These are phyloP conservation scores for Phycodurus eques DNA, from an alignment of 2,113 vertebrate species.

Conservation along the genomic window DNA sequence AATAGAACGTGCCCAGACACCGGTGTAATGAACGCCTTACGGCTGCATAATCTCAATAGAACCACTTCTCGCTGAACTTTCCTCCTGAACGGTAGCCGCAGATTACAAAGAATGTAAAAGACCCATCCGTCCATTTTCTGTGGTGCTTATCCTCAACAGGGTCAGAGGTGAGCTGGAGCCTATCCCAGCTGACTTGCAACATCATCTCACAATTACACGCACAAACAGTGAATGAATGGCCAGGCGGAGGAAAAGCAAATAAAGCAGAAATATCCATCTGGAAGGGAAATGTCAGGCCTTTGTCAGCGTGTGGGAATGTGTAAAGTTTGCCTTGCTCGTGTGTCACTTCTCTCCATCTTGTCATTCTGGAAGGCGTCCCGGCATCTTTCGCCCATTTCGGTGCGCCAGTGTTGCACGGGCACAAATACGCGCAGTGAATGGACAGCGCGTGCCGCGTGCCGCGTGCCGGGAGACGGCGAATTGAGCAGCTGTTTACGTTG, in stretches of 20 bases:
- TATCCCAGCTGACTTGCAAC: neutral
- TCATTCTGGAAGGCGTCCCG: constrained; percentile 31
- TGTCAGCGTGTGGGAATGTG: constrained; percentile 27
- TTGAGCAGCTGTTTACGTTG: constrained; percentile 28
- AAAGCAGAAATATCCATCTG: constrained; percentile 10
- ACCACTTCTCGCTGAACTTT: neutral
- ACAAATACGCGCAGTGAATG: neutral
- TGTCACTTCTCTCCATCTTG: constrained; percentile 43
- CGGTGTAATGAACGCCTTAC: no score
- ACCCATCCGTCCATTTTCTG: neutral
- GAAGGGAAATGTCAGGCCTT: constrained; percentile 28
- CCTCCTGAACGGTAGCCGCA: neutral
- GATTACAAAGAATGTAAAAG: neutral
- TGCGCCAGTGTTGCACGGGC: constrained; percentile 14
- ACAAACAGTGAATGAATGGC: neutral
- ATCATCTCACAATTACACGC: neutral
- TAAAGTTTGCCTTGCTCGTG: constrained; percentile 18
- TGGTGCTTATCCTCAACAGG: neutral
- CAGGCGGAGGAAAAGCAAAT: neutral
- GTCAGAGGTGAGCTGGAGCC: neutral
- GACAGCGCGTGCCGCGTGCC: neutral
- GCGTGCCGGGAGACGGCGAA: constrained; percentile 12
- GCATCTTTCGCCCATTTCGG: constrained; percentile 2
- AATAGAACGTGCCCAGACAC: no score
- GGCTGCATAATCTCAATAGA: neutral